These are phyloP conservation scores for Sarcophaga carnaria DNA, from an alignment of 2,888 invertebrate species.

Conservation along the genomic window DNA sequence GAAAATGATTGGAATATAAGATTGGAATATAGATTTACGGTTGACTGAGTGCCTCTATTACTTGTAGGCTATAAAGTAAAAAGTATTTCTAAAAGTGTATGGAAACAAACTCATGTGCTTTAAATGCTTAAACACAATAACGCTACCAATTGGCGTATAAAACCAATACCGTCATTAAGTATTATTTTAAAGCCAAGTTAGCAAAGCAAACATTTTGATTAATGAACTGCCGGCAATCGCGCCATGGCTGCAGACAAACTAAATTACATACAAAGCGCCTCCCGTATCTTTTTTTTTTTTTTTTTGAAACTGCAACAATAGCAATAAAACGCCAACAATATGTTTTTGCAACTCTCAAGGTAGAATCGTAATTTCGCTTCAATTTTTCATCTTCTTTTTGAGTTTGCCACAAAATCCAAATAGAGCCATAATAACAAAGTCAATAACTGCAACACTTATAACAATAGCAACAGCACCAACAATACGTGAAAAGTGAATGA, in stretches of 20 bases:
- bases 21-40: too few relatives aligned
- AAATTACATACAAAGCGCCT: constrained; percentile 38
- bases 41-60: too few relatives aligned
- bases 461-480: constrained; percentile 8
- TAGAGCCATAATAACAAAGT: background rate
- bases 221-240: constrained; percentile 74
- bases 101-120: background rate
- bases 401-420: constrained; percentile 22
- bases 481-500: constrained; percentile 30
- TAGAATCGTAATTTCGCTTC: background rate
- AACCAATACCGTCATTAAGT: constrained; percentile 23
- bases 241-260: constrained; percentile 32
- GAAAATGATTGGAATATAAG: too few relatives aligned
- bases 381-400: background rate
- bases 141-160: constrained; percentile 45
- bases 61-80: background rate
- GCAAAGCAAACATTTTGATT: constrained; percentile 75
- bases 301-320: background rate
- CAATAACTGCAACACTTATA: background rate
- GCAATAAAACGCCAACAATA: background rate
- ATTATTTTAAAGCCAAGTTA: constrained; percentile 62
- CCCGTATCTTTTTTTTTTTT: background rate
- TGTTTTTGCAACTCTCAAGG: background rate
- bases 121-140: constrained; percentile 46
- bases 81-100: constrained; percentile 18